A percentile compares a stretch with the other conserved stretches of the same genome.
phyloP scores from a whole-genome alignment of 2,113 vertebrate genomes.

The Eurystomus gularis region DNA sequence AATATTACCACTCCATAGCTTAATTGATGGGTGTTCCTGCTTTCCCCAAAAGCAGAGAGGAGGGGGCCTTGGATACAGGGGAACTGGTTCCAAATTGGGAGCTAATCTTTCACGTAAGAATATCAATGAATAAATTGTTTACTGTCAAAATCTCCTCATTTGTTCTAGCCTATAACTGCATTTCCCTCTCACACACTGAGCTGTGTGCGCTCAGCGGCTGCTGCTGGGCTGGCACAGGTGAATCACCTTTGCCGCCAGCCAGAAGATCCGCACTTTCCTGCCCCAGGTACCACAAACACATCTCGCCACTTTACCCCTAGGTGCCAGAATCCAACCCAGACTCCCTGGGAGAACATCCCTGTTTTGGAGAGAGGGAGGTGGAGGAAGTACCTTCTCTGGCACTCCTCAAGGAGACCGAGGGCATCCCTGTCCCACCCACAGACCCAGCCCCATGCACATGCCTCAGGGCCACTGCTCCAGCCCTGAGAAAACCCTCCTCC shows the following conservation, averaged over 20 bases:
- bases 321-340: background rate
- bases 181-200: background rate
- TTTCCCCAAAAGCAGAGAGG: background rate
- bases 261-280: background rate
- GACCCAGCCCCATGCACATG: rapidly evolving
- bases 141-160: background rate
- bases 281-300: background rate
- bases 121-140: background rate
- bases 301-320: background rate
- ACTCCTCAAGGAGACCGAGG: rapidly evolving
- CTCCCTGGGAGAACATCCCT: background rate
- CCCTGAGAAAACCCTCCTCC: background rate
- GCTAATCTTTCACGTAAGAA: background rate
- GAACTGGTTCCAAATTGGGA: background rate
- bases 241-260: rapidly evolving
- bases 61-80: background rate
- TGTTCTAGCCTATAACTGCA: background rate
- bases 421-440: rapidly evolving
- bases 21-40: background rate
- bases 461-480: background rate
- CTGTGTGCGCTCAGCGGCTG: background rate
- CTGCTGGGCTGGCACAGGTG: background rate
- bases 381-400: background rate
- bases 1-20: background rate
- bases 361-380: background rate